Percentiles rank a stretch among this genome's conserved stretches.
Conservation (phyloP, 2,888 invertebrate genomes). For the Diloba caeruleocephala region DNA sequence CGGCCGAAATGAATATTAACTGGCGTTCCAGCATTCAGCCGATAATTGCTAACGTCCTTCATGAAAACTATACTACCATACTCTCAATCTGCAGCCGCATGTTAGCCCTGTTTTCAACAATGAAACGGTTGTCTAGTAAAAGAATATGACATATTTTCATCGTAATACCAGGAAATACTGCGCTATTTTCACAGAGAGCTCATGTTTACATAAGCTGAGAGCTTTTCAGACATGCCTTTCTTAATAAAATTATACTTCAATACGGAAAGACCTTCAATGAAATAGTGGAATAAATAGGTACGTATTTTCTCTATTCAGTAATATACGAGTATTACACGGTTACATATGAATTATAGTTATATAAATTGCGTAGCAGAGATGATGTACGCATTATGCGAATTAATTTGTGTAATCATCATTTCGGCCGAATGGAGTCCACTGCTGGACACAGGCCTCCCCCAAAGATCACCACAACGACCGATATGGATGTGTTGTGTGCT, state of each 20-base stretch:
- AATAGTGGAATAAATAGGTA: slow-evolving; percentile 25
- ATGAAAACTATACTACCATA: too few relatives aligned
- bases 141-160: slow-evolving; percentile 36
- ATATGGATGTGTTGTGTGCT: too few relatives aligned
- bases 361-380: not conserved
- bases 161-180: slow-evolving; percentile 41
- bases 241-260: slow-evolving; percentile 40
- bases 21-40: too few relatives aligned
- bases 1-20: too few relatives aligned
- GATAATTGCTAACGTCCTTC: too few relatives aligned
- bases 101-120: slow-evolving; percentile 1
- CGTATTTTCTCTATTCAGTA: slow-evolving; percentile 15
- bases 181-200: slow-evolving; percentile 36
- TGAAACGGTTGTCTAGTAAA: slow-evolving; percentile 32
- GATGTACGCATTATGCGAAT: too few relatives aligned
- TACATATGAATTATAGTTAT: slow-evolving; percentile 14
- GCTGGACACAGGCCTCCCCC: too few relatives aligned
- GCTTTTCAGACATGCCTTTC: slow-evolving; percentile 45
- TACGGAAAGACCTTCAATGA: slow-evolving; percentile 8
- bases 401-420: too few relatives aligned
- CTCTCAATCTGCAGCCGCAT: too few relatives aligned
- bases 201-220: slow-evolving; percentile 46
- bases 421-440: too few relatives aligned
- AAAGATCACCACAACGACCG: too few relatives aligned
- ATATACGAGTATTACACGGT: not conserved